Evolutionary conservation across 1,140 invertebrate species (phyloP), one percentile per base, ranked within the genome.

Genomic region (Brachionus sp.): DNA sequence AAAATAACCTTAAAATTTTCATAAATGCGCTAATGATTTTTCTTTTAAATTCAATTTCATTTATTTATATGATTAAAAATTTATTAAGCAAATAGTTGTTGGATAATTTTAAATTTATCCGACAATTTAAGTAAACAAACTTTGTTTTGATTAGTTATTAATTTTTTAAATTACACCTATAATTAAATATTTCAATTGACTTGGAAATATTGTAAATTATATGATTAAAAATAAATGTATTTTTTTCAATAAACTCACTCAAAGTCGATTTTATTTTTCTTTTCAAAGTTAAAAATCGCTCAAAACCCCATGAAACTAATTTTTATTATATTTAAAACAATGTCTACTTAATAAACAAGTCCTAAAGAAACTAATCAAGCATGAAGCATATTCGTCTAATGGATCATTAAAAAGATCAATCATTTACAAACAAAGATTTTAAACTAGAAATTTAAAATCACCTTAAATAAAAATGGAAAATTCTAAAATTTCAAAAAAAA

Each of bases 61-160:
- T 57, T 57, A 57, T 57, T 57, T 57, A 57, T 57, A 57, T 9
- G 50, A 57, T 57, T 57, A 57, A 57, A 57, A 57, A 57, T 57
- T 57, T 57, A 57, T 57, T 19, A 23, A 57, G 16, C 5, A 57
- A 57, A 57, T 57, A 57, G 9, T 57, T 57, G 7, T 19, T 57
- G 50, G 50, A 57, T 57, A 57, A 57, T 57, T 57, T 7, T 23
- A 50, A 57, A 57, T 57, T 57, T 57, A 57, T 57, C 44, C 44
- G 50, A 7, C 50, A 57, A 57, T 19, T 19, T 57, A 57, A 9
- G 50, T 57, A 57, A 57, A 57, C 19, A 57, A 19, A 57, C 16
- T 23, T 57, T 57, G 50, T 57, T 57, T 16, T 57, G 50, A 57
- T 57, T 25, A 19, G 50, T 57, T 19, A 57, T 57, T 57, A 23